Conservation (phyloP, 2,113 vertebrate species). For the Gallinago media region DNA sequence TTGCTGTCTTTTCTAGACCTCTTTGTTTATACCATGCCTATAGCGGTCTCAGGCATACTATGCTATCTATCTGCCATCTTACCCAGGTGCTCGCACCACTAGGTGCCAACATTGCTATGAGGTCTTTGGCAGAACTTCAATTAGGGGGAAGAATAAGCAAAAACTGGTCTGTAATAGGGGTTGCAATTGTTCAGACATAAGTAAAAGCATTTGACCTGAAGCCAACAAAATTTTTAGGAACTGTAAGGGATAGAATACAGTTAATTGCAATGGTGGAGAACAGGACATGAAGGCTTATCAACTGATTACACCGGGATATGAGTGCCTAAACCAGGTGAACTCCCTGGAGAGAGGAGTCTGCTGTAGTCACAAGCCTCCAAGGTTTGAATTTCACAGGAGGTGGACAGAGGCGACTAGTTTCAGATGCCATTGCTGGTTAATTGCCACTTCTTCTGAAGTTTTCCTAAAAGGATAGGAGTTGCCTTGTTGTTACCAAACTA, state of each 20-base stretch:
- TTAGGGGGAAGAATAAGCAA: background rate
- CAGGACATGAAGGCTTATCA: background rate
- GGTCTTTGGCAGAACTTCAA: background rate
- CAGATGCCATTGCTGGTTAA: background rate
- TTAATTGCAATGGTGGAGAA: background rate
- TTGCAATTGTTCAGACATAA: background rate
- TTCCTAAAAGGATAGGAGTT: background rate
- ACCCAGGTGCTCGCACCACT: background rate
- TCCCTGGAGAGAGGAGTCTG: background rate
- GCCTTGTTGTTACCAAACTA: background rate
- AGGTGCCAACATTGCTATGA: background rate
- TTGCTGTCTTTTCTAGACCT: background rate
- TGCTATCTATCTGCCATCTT: background rate
- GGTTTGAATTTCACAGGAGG: background rate
- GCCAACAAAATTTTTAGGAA: background rate
- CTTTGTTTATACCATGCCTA: background rate
- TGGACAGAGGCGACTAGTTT: background rate
- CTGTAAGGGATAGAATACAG: background rate
- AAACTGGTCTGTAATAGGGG: background rate
- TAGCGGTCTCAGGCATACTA: background rate
- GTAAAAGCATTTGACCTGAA: background rate
- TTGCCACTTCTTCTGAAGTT: background rate
- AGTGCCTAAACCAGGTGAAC: background rate
- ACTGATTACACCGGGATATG: background rate
- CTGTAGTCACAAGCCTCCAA: background rate